Evolutionary conservation across 1,140 invertebrate genomes (phyloP), one percentile per base, ranked within the genome.

Genomic region (Drosophila nikananu): DNA sequence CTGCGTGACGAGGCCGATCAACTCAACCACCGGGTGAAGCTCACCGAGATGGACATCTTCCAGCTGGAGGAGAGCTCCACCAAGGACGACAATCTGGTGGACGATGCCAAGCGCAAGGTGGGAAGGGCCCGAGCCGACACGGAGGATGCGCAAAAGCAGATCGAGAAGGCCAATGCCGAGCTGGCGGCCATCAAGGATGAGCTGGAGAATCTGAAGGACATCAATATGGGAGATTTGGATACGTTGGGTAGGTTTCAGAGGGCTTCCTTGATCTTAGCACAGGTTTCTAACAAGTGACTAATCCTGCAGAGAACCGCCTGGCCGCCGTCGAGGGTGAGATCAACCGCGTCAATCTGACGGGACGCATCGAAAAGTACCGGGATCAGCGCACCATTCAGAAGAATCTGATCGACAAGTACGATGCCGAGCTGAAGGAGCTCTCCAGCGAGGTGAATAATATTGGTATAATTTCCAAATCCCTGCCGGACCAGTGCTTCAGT

Each of bases 401-500:
- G 39, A 95, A 96, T 74, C 95, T 96, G 94, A 96, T 98, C 44
- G 96, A 97, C 66, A 95, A 96, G 83, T 98, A 98, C 80, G 95
- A 96, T 91, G 95, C 96, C 10, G 97, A 99, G 91, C 94, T 98
- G 25, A 94, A 94, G 17, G 94, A 95, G 71, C 94, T 99, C 10
- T 93, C 95, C 63, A 93, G 93, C 9, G 98, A 99, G 91, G 98
- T 99, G 2, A 94, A 96, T 5, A 99, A 98, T 93, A 96, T 99
- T 48, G 95, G 96, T 81, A 95, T 96, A 27, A 99, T 99, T 74
- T 94, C 95, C 19, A 95, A 96, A 66, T 95, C 97, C 39, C 94
- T 99, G 55, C 98, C 98, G 0, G 94, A 94, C 1, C 95, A 95
- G n/a, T 99, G 98, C 93, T 98, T 96, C 93, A 97, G 97, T 83